Conservation (phyloP, 1,140 invertebrate species). For the Physella acuta region DNA sequence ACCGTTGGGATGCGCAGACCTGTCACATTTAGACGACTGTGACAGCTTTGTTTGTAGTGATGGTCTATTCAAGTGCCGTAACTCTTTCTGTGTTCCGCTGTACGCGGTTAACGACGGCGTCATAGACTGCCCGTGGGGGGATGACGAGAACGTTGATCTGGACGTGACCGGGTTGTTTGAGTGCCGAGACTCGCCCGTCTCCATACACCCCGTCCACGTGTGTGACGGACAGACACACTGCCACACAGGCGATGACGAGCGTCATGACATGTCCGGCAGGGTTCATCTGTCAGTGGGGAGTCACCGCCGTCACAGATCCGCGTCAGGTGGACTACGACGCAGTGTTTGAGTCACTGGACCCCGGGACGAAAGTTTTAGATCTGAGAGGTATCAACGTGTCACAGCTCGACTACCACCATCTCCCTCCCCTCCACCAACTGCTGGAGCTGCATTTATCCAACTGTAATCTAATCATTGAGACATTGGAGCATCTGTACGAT, state of each 20-base stretch:
- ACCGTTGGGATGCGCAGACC: neutral
- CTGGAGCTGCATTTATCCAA: neutral
- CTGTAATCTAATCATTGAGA: neutral
- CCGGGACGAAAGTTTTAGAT: neutral
- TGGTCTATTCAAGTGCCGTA: too few species aligned
- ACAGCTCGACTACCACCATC: neutral
- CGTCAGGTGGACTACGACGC: neutral
- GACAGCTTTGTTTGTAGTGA: neutral
- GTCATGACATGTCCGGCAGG: neutral
- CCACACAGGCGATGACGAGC: constrained; percentile 2
- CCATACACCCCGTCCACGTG: neutral
- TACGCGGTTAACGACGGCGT: neutral
- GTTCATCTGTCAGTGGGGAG: neutral
- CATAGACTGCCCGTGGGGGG: neutral
- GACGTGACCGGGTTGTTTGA: neutral
- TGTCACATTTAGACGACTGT: constrained; percentile 5
- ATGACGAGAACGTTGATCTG: neutral
- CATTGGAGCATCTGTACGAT: too few species aligned
- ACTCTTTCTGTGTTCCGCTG: constrained; percentile 5
- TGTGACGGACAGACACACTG: constrained; percentile 11
- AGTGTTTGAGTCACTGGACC: neutral
- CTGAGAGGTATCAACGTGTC: constrained; percentile 6
- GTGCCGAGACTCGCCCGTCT: neutral
- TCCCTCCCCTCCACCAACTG: neutral
- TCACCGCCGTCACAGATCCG: neutral